Evolutionary conservation across 2,113 vertebrate species (phyloP).

Genomic region (Heliornis fulica): DNA sequence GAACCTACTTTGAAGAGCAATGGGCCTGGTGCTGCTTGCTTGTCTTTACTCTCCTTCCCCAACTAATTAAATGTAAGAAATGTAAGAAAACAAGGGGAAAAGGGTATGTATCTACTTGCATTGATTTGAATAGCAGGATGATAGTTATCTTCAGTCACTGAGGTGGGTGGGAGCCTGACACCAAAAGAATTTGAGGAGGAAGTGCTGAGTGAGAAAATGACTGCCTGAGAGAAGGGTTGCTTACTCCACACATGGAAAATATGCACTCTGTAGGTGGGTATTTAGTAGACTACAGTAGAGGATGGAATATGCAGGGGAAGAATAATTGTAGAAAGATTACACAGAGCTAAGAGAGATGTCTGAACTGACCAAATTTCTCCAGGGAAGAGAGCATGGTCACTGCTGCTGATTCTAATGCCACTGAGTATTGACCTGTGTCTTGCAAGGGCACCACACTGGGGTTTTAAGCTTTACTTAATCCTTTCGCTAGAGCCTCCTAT

Average conservation of each 20-base stretch:
- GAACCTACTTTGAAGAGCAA: not conserved
- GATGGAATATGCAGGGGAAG: not conserved
- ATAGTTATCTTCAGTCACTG: constrained; percentile 53
- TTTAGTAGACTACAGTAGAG: constrained; percentile 8
- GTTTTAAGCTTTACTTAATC: not conserved
- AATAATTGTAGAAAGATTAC: not conserved
- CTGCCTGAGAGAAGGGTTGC: constrained; percentile 33
- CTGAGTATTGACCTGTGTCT: not conserved
- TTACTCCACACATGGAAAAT: constrained; percentile 43
- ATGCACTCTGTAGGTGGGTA: constrained; percentile 38
- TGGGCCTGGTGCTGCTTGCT: not conserved
- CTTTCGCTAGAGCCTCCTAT: not conserved
- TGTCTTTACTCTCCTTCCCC: not conserved
- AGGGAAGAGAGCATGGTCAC: not conserved
- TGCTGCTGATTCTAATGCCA: not conserved
- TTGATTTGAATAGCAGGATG: constrained; percentile 53
- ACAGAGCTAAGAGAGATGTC: not conserved
- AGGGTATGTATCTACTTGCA: constrained; percentile 39
- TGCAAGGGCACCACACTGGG: not conserved
- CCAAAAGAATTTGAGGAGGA: constrained; percentile 57
- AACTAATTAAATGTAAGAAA: constrained; percentile 14
- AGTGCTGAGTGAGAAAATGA: constrained; percentile 62
- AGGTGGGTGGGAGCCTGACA: constrained; percentile 52
- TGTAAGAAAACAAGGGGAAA: constrained; percentile 4
- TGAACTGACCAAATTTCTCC: not conserved